These are phyloP conservation scores for Hoplodrina ambigua DNA, from an alignment of 2,888 invertebrate genomes.

Conservation along the genomic window DNA sequence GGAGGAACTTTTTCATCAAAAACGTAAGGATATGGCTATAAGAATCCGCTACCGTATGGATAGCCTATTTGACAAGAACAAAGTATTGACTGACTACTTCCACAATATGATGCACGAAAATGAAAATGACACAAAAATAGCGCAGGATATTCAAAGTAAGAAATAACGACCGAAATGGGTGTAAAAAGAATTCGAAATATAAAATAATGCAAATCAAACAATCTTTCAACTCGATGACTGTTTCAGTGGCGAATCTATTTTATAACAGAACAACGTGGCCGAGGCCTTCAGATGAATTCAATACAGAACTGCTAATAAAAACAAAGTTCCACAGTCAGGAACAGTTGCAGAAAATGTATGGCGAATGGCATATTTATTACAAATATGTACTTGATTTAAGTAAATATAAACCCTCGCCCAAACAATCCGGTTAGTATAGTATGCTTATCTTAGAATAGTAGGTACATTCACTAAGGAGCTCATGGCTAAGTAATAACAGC, in stretches of 20 bases:
- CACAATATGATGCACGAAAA: conserved; percentile 17
- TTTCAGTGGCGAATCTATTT: conserved; percentile 46
- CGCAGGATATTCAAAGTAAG: conserved; percentile 22
- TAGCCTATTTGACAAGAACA: conserved; percentile 32
- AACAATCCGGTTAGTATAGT: conserved; percentile 69
- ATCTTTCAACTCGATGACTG: not conserved
- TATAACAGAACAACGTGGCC: conserved; percentile 46
- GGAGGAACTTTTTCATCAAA: conserved; percentile 35
- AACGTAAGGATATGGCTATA: conserved; percentile 2
- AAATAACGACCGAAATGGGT: too few relatives aligned
- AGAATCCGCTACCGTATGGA: conserved; percentile 18
- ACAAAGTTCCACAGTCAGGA: conserved; percentile 42
- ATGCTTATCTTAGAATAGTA: too few relatives aligned
- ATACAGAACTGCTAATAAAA: conserved; percentile 36
- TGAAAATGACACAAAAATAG: not conserved
- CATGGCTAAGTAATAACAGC: too few relatives aligned
- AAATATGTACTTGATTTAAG: conserved; percentile 43
- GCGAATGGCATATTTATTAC: conserved; percentile 57
- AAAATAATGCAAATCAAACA: too few relatives aligned
- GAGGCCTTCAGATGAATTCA: conserved; percentile 29
- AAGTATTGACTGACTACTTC: conserved; percentile 30
- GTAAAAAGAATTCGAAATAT: too few relatives aligned
- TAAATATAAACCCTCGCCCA: conserved; percentile 64
- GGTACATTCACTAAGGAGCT: too few relatives aligned
- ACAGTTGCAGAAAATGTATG: conserved; percentile 46